Percentiles rank a stretch among this genome's conserved stretches.
These are phyloP conservation scores for Lepidiolamprologus cunningtoni DNA, from an alignment of 2,113 vertebrate genomes.

Conservation along the genomic window DNA sequence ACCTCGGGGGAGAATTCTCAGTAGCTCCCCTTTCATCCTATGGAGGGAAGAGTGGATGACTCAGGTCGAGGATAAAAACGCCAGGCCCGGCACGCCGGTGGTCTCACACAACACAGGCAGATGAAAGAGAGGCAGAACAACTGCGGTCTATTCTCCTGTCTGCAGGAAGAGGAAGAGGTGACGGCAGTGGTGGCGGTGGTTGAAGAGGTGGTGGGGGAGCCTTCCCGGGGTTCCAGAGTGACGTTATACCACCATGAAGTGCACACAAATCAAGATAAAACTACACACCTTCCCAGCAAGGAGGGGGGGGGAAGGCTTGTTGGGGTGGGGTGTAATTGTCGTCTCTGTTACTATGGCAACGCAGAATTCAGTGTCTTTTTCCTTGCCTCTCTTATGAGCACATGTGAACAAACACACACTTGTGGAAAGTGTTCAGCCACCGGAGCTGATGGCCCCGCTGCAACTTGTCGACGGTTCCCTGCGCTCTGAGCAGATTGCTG, in stretches of 20 bases:
- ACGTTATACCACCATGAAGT: background rate
- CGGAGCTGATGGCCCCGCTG: slow-evolving; percentile 1
- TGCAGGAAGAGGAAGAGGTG: slow-evolving; percentile 9
- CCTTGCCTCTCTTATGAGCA: slow-evolving; percentile 32
- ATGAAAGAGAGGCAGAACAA: slow-evolving; percentile 47
- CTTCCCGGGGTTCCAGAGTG: slow-evolving; percentile 21
- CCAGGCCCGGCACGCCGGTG: background rate
- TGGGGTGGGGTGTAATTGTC: background rate
- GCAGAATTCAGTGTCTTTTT: slow-evolving; percentile 30
- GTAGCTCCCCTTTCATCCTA: slow-evolving; percentile 38
- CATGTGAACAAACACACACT: slow-evolving; percentile 46
- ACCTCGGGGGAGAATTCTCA: slow-evolving; percentile 21
- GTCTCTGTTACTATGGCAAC: slow-evolving; percentile 68
- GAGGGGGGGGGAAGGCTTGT: background rate
- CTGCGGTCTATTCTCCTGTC: slow-evolving; percentile 28
- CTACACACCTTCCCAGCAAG: background rate
- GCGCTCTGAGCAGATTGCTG: background rate
- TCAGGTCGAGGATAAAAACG: slow-evolving; percentile 31
- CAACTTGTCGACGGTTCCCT: slow-evolving; percentile 12
- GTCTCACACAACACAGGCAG: slow-evolving; percentile 12
- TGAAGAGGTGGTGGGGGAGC: background rate
- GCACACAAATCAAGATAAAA: background rate
- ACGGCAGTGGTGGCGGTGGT: background rate
- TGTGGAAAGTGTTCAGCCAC: slow-evolving; percentile 22
- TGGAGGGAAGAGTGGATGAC: slow-evolving; percentile 42